These are phyloP conservation scores for Halcyon malimbica DNA, from an alignment of 2,113 vertebrate species.

Conservation along the genomic window DNA sequence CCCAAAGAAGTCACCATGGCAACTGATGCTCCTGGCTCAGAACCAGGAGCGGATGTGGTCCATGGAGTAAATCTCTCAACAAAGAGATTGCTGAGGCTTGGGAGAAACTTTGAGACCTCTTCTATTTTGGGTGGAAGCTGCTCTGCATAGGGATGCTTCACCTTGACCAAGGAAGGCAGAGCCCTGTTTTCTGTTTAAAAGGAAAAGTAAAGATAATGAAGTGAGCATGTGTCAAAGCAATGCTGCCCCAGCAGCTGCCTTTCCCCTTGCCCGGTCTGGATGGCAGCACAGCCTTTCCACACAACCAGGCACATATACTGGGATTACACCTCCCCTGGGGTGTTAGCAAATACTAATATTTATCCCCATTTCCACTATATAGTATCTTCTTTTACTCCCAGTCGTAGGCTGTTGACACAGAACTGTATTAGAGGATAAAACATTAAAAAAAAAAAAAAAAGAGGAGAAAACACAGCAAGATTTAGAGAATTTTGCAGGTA, in stretches of 20 bases:
- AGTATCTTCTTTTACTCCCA: not conserved
- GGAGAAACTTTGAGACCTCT: not conserved
- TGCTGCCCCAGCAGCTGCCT: not conserved
- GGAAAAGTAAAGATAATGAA: not conserved
- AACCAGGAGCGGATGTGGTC: not conserved
- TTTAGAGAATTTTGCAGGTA: not conserved
- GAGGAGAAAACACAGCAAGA: not conserved
- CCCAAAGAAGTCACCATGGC: constrained; percentile 24
- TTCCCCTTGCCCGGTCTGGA: not conserved
- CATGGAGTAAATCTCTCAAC: not conserved
- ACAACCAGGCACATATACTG: rapidly evolving
- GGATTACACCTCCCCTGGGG: not conserved
- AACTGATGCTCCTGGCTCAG: constrained; percentile 46
- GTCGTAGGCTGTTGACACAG: not conserved
- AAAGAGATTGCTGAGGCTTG: not conserved
- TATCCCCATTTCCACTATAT: not conserved
- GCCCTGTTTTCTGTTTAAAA: not conserved
- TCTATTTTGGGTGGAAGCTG: not conserved
- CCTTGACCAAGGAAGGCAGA: not conserved
- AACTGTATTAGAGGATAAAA: not conserved
- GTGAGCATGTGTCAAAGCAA: rapidly evolving
- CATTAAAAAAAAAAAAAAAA: too few species aligned
- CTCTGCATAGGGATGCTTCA: not conserved
- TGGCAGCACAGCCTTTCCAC: not conserved
- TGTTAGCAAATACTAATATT: not conserved